A percentile compares a stretch with the other conserved stretches of the same genome.
Conservation (phyloP, 2,888 invertebrate species). For the Phrixothrix hirtus region DNA sequence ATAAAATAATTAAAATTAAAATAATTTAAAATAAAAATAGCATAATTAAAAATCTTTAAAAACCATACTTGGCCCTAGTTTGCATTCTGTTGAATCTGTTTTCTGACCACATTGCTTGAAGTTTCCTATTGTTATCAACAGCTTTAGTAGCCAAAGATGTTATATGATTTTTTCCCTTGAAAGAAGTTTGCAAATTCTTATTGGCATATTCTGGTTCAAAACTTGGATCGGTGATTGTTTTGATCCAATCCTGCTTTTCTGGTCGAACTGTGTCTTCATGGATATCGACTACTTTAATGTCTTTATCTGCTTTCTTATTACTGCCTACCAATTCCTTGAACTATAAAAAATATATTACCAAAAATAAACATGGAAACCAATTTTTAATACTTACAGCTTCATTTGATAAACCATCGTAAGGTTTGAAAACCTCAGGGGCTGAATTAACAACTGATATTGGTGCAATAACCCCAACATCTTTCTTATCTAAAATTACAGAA, state of each 20-base stretch:
- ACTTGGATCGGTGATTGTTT: constrained; percentile 71
- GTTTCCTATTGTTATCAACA: constrained; percentile 89
- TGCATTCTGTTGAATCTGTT: constrained; percentile 82
- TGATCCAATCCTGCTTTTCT: constrained; percentile 81
- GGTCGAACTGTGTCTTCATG: constrained; percentile 79
- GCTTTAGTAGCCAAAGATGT: constrained; percentile 93
- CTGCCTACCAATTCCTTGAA: constrained; percentile 72
- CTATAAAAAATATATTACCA: constrained; percentile 44
- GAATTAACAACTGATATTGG: no score
- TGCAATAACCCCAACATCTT: no score
- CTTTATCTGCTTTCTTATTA: constrained; percentile 65
- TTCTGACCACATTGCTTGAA: constrained; percentile 93
- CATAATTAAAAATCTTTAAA: no score
- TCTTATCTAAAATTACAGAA: no score
- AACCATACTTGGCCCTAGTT: constrained; percentile 68
- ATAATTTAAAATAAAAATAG: no score
- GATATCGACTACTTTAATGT: constrained; percentile 79
- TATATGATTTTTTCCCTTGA: constrained; percentile 90
- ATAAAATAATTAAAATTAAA: no score
- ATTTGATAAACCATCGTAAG: constrained; percentile 58
- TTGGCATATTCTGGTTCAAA: constrained; percentile 57
- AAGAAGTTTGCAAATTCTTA: constrained; percentile 59
- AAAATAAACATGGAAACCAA: not conserved
- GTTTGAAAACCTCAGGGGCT: constrained; percentile 56
- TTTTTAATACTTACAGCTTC: constrained; percentile 48